Base-by-base conservation (phyloP, 2,797 vertebrate genomes). In the Microchirus variegatus region DNA sequence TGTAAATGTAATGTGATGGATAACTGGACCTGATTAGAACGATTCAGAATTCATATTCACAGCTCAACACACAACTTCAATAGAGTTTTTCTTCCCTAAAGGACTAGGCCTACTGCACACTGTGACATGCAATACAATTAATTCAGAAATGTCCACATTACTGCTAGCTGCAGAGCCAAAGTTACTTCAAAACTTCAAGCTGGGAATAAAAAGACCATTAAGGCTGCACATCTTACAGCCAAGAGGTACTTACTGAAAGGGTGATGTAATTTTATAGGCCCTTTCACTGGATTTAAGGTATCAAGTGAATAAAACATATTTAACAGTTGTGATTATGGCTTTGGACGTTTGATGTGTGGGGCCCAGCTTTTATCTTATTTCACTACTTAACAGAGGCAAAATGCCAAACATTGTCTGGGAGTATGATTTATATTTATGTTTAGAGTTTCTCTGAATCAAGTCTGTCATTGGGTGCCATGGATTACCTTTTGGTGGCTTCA, bases 221-320 rank as follows among this genome's bases (percentile, higher is more conserved):
- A 10, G 54, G 35, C 41, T 6, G 19, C 31, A 11, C 15, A 2
- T 57, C 14, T 48, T 18, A 61, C n/a, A 16, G 44, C 26, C 44
- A 49, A 53, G 31, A 58, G 41, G 52, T 35, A 35, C 48, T 41
- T 17, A 22, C 42, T 44, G 47, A 60, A 52, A 44, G 47, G 31
- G 18, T 45, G 48, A 22, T 65, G 56, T 65, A 0, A 56, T 48
- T 38, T 47, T 51, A 52, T 17, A 15, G 11, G 40, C n/a, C n/a
- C 40, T 53, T 63, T 51, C 48, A 42, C 36, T 50, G 17, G 40
- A 43, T 41, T 42, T 14, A n/a, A 35, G n/a, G 44, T 56, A 36
- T 18, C 42, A 22, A 58, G 35, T 38, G 44, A 47, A 44, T 47
- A 38, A 38, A 56, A 58, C 18, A 35, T 13, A 19, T 38, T 48